These are phyloP conservation scores for Coturnix japonica DNA, from an alignment of 2,113 vertebrate species.

Conservation along the genomic window DNA sequence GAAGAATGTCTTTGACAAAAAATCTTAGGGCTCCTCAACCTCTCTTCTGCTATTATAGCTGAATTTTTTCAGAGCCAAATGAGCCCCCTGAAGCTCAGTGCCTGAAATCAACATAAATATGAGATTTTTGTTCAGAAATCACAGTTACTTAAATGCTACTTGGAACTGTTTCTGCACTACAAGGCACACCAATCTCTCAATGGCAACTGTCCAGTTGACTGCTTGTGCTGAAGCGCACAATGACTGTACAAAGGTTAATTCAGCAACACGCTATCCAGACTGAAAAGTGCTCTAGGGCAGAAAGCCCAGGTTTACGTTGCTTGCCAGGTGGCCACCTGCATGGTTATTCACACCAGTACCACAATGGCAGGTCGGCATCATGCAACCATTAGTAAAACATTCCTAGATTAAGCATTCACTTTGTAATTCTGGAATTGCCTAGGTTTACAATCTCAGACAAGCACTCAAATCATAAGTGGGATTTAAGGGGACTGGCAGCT, in stretches of 20 bases:
- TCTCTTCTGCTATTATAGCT: background rate
- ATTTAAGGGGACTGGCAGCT: background rate
- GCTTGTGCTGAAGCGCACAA: background rate
- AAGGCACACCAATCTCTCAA: background rate
- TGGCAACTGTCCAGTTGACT: background rate
- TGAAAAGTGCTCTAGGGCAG: background rate
- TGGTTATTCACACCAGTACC: background rate
- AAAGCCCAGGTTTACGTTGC: background rate
- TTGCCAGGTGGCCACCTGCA: background rate
- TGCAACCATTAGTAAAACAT: background rate
- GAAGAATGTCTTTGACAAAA: background rate
- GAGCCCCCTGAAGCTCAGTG: background rate
- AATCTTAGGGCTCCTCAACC: background rate
- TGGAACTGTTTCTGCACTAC: background rate
- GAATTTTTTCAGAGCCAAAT: background rate
- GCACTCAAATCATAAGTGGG: background rate
- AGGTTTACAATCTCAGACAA: background rate
- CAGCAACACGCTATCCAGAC: background rate
- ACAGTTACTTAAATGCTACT: background rate
- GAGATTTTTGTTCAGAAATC: background rate
- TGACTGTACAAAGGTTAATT: fast-evolving
- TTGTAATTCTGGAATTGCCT: background rate
- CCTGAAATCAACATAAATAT: background rate
- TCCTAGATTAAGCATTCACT: background rate
- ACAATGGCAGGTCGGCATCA: background rate